These are phyloP conservation scores for Torymus tubicola DNA, from an alignment of 2,888 invertebrate species.

Conservation along the genomic window DNA sequence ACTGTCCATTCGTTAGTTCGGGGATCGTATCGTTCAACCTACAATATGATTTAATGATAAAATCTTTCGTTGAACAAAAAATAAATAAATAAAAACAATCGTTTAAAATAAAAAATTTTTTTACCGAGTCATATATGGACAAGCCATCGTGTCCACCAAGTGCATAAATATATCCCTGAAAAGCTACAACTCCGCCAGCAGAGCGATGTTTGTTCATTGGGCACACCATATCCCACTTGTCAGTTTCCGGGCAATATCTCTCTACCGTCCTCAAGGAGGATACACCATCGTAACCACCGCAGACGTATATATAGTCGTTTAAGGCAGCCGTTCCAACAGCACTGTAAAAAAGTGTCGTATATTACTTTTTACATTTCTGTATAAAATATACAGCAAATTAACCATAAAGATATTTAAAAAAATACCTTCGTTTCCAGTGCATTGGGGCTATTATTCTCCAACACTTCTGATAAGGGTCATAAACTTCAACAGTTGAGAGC, in stretches of 20 bases:
- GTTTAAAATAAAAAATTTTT: conserved; percentile 55
- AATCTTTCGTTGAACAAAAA: too few relatives aligned
- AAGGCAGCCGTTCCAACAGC: conserved; percentile 89
- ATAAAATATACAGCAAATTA: background rate
- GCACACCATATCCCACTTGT: conserved; percentile 86
- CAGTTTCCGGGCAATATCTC: conserved; percentile 85
- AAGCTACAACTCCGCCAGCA: conserved; percentile 85
- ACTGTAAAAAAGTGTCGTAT: conserved; percentile 74
- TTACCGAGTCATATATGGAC: conserved; percentile 89
- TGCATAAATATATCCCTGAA: conserved; percentile 86
- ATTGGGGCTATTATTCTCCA: conserved; percentile 89
- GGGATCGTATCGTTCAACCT: conserved; percentile 88
- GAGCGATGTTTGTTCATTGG: conserved; percentile 85
- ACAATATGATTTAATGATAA: conserved; percentile 17
- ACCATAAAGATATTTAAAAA: background rate
- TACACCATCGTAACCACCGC: conserved; percentile 91
- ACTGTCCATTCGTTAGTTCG: conserved; percentile 84
- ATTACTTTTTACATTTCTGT: conserved; percentile 3
- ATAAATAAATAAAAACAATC: background rate
- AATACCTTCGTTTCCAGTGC: conserved; percentile 87
- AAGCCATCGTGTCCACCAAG: conserved; percentile 93
- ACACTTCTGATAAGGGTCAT: conserved; percentile 83
- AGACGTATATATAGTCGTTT: conserved; percentile 88
- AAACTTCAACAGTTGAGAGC: conserved; percentile 90
- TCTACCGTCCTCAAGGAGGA: conserved; percentile 90